Evolutionary conservation across 2,888 invertebrate species (phyloP).

Genomic region (Brachylomia viminalis): DNA sequence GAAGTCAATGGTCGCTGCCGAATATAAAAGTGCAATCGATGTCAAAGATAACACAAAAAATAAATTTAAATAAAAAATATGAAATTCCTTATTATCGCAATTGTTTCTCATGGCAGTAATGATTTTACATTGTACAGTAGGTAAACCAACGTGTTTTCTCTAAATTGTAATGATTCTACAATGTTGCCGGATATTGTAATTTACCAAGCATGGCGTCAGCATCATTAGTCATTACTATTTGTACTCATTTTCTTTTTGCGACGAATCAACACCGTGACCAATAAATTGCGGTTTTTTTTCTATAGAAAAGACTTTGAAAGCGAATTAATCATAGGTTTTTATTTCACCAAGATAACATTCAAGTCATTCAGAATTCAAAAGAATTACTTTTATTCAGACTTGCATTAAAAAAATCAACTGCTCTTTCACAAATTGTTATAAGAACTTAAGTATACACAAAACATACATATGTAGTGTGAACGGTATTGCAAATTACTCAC

Average conservation of each 20-base stretch:
- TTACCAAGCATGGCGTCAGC: constrained; percentile 20
- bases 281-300: constrained; percentile 19
- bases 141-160: background rate
- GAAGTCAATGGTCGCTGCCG: background rate
- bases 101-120: background rate
- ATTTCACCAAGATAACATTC: background rate
- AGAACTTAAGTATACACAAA: constrained; percentile 8
- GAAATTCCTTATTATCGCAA: background rate
- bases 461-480: constrained; percentile 19
- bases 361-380: background rate
- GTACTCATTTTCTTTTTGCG: constrained; percentile 26
- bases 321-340: background rate
- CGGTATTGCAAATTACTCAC: constrained; percentile 35
- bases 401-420: background rate
- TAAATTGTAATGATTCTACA: background rate
- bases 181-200: constrained; percentile 24
- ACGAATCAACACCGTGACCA: constrained; percentile 31
- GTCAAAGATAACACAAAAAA: background rate
- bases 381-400: background rate
- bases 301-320: background rate
- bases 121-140: background rate
- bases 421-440: constrained; percentile 16
- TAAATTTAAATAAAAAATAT: background rate
- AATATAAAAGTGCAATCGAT: background rate
- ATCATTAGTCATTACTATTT: constrained; percentile 20